These are phyloP conservation scores for Fragum fragum DNA, from an alignment of 2,888 invertebrate genomes.

Conservation along the genomic window DNA sequence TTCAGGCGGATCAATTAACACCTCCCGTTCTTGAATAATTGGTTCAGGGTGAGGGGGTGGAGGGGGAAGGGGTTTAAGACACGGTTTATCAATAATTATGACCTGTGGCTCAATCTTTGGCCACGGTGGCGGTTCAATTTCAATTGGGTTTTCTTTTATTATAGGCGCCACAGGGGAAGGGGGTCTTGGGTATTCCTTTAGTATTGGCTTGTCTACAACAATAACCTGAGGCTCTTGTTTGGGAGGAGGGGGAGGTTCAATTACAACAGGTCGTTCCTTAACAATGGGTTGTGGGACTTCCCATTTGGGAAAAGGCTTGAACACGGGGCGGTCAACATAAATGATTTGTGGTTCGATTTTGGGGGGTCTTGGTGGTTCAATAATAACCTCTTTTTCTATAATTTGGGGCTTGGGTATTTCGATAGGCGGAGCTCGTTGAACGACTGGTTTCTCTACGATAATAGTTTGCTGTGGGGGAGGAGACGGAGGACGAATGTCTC, in stretches of 20 bases:
- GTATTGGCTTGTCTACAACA: constrained; percentile 50
- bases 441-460: constrained; percentile 55
- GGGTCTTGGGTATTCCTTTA: constrained; percentile 38
- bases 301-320: constrained; percentile 47
- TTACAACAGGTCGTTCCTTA: constrained; percentile 39
- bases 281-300: constrained; percentile 46
- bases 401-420: constrained; percentile 52
- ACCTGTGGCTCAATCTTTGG: constrained; percentile 44
- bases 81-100: constrained; percentile 55
- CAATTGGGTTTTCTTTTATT: constrained; percentile 39
- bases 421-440: constrained; percentile 10
- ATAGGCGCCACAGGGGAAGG: constrained; percentile 50
- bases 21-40: constrained; percentile 38
- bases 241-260: constrained; percentile 50
- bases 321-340: constrained; percentile 58
- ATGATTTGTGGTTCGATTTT: constrained; percentile 51
- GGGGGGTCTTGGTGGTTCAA: constrained; percentile 50
- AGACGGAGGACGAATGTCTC: constrained; percentile 29
- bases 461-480: constrained; percentile 59
- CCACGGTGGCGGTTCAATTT: constrained; percentile 48
- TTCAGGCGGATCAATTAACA: constrained; percentile 47
- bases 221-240: constrained; percentile 48
- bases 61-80: constrained; percentile 22
- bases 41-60: constrained; percentile 51
- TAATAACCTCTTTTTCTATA: constrained; percentile 51